Evolutionary conservation across 2,113 vertebrate genomes (phyloP), one percentile per base, ranked within the genome.

Genomic region (Ptychochromis oligacanthus): DNA sequence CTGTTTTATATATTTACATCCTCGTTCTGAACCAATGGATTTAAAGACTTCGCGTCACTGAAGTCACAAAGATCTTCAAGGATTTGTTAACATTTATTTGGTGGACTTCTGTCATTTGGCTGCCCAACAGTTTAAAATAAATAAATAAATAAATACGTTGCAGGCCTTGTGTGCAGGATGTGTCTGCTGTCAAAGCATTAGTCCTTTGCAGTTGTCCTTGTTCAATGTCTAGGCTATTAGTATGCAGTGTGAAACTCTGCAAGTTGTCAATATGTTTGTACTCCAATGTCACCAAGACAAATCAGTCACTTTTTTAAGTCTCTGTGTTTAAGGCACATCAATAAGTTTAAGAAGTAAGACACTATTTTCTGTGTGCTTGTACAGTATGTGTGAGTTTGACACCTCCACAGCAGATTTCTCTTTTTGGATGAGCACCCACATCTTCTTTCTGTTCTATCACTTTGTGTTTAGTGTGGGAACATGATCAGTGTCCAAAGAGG

Each of bases 381-480:
- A 34, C 61, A 61, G 58, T 59, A 36, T 36, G 31, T 70, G 75
- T 72, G 57, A 54, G 83, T 72, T 62, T 31, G 67, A 89, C 91
- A 89, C 88, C 87, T 90, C 91, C 87, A 77, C 88, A 79, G 86
- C 79, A 89, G 76, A 86, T 82, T 75, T 80, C 67, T 84, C 49
- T 54, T 88, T 78, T 78, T 83, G 85, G 56, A 80, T 7, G 5
- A 84, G 88, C 91, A 77, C 85, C 90, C 90, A 75, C 88, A 81
- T 77, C 67, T 55, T 75, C 56, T 78, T 58, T 17, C 60, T 60
- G 83, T 83, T 80, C 38, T 75, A 22, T 86, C 87, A 80, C 86
- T 77, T 83, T 54, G 77, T 55, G 65, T 54, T 67, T 72, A 80
- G 52, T 84, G 90, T 77, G 79, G 58, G 79, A 49, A 46, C 83